Evolutionary conservation across 2,797 vertebrate genomes (phyloP), one percentile per base, ranked within the genome.

Genomic region (Lemur catta): DNA sequence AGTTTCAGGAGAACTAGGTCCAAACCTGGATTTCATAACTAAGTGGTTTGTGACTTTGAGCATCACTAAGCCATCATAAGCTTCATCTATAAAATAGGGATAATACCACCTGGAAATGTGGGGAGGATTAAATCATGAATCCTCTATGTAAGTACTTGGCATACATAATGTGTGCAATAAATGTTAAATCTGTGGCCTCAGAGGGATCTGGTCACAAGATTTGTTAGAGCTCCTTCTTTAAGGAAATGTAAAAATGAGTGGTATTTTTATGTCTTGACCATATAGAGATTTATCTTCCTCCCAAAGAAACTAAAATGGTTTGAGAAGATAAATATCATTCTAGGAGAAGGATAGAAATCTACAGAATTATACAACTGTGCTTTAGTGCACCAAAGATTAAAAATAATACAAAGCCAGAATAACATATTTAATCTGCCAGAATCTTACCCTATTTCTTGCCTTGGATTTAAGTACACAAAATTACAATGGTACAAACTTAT

Each of bases 391-490:
- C 76, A 48, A 75, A 67, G 20, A 55, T 76, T 79, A 69, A 93
- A 75, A 96, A 65, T 1, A n/a, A 46, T 26, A 41, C 24, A 33
- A 80, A 74, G 35, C 46, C 35, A 90, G 84, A 46, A 57, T 82
- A 48, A 55, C 30, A 82, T 89, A 52, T 81, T 72, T 94, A 38
- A 35, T 94, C 74, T 93, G 48, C 48, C 43, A 91, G 86, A 91
- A 72, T 69, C 20, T 82, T 82, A 41, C 4, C n/a, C 35, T 26
- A 22, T 91, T 79, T 84, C 35, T 89, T 89, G 22, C 20, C 52
- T 82, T 94, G 80, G 6, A 90, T 59, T 43, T 65, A 86, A 84
- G 12, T 48, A 7, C 13, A 86, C 20, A 17, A 50, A 57, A 50
- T 59, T 69, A 93, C 67, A n/a, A 69, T 76, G n/a, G 35, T 76